Percentiles rank a stretch among this genome's conserved stretches.
Evolutionary conservation across 1,140 invertebrate species (phyloP).

Genomic region (Cydia amplana): DNA sequence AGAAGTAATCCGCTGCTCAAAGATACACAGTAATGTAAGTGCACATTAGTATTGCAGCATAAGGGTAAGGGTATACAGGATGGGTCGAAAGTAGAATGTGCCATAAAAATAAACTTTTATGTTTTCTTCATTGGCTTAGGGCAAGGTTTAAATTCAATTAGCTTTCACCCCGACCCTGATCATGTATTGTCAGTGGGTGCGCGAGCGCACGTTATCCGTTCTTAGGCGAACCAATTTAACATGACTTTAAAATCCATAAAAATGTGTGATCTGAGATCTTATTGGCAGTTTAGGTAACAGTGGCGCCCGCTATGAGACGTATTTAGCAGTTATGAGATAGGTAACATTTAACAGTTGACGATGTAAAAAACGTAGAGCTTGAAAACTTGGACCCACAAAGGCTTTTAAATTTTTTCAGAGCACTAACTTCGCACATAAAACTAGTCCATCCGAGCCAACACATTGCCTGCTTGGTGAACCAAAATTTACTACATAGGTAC

Average conservation of each 20-base stretch:
- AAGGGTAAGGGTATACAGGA: constrained; percentile 13
- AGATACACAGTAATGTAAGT: not conserved
- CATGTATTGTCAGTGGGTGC: not conserved
- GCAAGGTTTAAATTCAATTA: constrained; percentile 27
- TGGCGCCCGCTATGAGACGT: too few relatives aligned
- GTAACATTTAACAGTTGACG: too few relatives aligned
- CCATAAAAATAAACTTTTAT: constrained; percentile 59
- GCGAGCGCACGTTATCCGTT: not conserved
- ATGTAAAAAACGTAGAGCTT: too few relatives aligned
- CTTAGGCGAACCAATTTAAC: not conserved
- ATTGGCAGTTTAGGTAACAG: too few relatives aligned
- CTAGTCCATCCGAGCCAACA: too few relatives aligned
- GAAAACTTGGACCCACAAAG: too few relatives aligned
- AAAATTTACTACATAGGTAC: too few relatives aligned
- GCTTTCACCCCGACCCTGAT: not conserved
- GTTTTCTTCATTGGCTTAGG: constrained; percentile 49
- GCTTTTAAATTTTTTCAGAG: too few relatives aligned
- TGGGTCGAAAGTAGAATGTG: constrained; percentile 41
- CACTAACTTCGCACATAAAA: too few relatives aligned
- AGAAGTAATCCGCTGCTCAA: too few relatives aligned
- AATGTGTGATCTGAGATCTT: not conserved
- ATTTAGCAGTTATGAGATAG: too few relatives aligned
- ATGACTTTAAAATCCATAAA: not conserved
- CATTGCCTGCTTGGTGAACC: too few relatives aligned
- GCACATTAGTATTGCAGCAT: not conserved